Base-by-base conservation (phyloP, 2,888 invertebrate species). In the Harpalus rubripes region DNA sequence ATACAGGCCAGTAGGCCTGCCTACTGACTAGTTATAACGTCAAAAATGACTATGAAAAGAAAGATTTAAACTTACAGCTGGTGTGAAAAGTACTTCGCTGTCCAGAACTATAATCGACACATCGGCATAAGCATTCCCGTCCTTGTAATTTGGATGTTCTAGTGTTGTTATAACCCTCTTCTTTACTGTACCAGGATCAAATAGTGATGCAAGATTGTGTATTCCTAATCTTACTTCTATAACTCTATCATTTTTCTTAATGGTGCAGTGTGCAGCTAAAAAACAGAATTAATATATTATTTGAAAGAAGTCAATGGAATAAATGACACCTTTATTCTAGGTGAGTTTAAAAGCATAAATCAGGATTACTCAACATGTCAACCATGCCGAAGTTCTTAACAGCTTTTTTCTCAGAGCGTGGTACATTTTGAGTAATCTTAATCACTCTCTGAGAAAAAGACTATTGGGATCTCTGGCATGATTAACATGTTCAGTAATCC, bases 201-300 rank as follows among this genome's bases (percentile, higher is more conserved):
- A 81, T 7, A 52, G 5, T 3, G 32, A 4, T 5, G 32, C 32
- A 5, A 32, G 32, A 58, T 81, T 41, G 22, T 72, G 81, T 12
- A 56, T 56, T 10, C 81, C 81, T 26, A 81, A 44, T 56, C 52
- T 44, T 0, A 72, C 56, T 72, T 72, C 56, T 12, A 81, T 68
- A 26, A 52, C 68, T 10, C 5, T 5, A 6, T 74, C n/a, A 1
- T 18, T 41, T 52, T 81, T 81, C 10, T 3, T 12, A 32, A 26
- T 32, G 15, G 58, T 58, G 8, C 81, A 81, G n/a, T 81, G 81
- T 16, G 81, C 81, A 81, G 81, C 81, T 81, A 32, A 12, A 78
- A 32, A 41, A 72, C 1, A 44, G 10, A 8, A 52, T 56, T 32
- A 32, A 32, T 1, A 4, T 32, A 32, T 32, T 1, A 32, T 4